Percentiles rank a stretch among this genome's conserved stretches.
phyloP scores from a whole-genome alignment of 2,797 vertebrate genomes.

The Vireo griseus region DNA sequence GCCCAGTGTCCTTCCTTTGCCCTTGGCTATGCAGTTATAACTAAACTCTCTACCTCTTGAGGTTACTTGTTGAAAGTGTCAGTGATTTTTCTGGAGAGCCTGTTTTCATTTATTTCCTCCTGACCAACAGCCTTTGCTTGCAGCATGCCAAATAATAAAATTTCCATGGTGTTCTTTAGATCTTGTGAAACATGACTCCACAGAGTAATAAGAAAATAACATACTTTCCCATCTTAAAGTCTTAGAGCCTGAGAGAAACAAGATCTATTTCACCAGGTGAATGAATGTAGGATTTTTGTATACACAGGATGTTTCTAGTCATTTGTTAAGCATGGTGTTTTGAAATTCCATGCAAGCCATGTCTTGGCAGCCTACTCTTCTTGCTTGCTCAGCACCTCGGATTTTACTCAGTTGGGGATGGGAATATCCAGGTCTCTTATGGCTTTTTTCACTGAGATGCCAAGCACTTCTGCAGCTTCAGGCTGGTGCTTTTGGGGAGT shows the following conservation, averaged over 20 bases:
- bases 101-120: not conserved
- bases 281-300: not conserved
- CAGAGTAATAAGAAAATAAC: slow-evolving; percentile 11
- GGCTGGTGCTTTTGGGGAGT: not conserved
- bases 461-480: not conserved
- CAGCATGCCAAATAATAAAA: not conserved
- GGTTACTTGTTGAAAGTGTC: not conserved
- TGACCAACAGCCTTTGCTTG: not conserved
- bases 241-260: not conserved
- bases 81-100: not conserved
- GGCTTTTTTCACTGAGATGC: not conserved
- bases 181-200: not conserved
- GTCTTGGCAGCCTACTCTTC: not conserved
- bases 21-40: not conserved
- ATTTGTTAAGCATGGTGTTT: slow-evolving; percentile 1
- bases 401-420: not conserved
- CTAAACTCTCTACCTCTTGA: not conserved
- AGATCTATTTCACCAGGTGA: slow-evolving; percentile 9
- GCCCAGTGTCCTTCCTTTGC: not conserved
- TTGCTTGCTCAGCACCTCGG: not conserved
- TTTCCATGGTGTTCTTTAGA: slow-evolving; percentile 12
- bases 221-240: not conserved
- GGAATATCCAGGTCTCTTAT: not conserved
- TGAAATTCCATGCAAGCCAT: not conserved
- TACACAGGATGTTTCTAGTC: not conserved